Evolutionary conservation across 2,113 vertebrate genomes (phyloP).

Genomic region (Podiceps cristatus): DNA sequence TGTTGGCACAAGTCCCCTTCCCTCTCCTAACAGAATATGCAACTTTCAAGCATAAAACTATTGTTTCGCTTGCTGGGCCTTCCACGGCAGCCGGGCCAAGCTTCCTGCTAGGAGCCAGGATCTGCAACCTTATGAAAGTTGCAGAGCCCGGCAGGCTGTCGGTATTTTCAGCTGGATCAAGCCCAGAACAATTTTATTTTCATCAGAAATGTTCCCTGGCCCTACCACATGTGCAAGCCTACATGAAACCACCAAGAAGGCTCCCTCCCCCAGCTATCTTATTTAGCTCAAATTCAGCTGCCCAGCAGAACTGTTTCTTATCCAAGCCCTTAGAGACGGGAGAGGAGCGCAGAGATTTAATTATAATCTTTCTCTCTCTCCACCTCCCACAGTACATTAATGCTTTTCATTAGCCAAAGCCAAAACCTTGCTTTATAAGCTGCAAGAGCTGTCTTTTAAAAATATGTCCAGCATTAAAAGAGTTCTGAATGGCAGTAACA

Average conservation of each 20-base stretch:
- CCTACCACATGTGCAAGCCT: slow-evolving; percentile 59
- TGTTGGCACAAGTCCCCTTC: not conserved
- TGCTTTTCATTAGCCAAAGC: slow-evolving; percentile 57
- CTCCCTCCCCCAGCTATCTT: slow-evolving; percentile 67
- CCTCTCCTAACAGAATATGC: not conserved
- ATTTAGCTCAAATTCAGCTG: slow-evolving; percentile 62
- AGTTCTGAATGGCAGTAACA: slow-evolving; percentile 53
- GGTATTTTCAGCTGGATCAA: slow-evolving; percentile 56
- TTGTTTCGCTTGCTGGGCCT: slow-evolving; percentile 51
- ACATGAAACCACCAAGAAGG: slow-evolving; percentile 67
- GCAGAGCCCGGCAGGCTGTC: slow-evolving; percentile 55
- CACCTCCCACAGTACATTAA: slow-evolving; percentile 66
- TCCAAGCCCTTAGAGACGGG: slow-evolving; percentile 53
- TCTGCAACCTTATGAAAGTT: slow-evolving; percentile 64
- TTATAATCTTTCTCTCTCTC: slow-evolving; percentile 68
- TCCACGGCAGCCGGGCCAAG: not conserved
- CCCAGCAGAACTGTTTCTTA: slow-evolving; percentile 66
- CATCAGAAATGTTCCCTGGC: slow-evolving; percentile 68
- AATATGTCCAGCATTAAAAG: slow-evolving; percentile 30
- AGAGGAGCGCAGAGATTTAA: slow-evolving; percentile 70
- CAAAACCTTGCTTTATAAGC: slow-evolving; percentile 67
- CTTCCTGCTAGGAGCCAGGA: slow-evolving; percentile 56
- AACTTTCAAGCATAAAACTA: slow-evolving; percentile 2
- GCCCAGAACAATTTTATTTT: slow-evolving; percentile 72
- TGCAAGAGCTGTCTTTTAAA: slow-evolving; percentile 53